Conservation (phyloP, 1,140 invertebrate species). For the Drosophila teissieri region DNA sequence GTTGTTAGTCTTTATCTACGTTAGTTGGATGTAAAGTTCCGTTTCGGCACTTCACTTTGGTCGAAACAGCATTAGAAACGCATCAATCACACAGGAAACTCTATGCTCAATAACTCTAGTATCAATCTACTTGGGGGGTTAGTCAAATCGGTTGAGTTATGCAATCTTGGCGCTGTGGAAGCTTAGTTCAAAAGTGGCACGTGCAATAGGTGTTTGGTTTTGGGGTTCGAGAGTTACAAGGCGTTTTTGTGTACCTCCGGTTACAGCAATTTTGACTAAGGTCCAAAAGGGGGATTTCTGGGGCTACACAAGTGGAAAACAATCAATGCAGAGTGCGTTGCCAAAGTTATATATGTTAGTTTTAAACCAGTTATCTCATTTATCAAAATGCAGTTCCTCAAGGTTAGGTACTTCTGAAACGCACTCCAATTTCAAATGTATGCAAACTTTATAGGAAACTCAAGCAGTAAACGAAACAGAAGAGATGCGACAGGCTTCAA, state of each 20-base stretch:
- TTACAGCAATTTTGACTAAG: conserved; percentile 25
- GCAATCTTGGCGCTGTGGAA: neutral
- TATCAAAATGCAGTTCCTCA: too few relatives aligned
- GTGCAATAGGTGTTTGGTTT: conserved; percentile 33
- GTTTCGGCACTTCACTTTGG: conserved; percentile 21
- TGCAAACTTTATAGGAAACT: conserved; percentile 34
- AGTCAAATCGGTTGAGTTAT: conserved; percentile 24
- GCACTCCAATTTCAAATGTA: conserved; percentile 14
- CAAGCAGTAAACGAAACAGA: conserved; percentile 37
- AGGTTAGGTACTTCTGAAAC: neutral
- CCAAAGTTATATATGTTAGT: neutral
- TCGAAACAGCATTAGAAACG: conserved; percentile 51
- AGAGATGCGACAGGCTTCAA: conserved; percentile 53
- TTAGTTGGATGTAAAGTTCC: conserved; percentile 13
- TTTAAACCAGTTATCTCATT: too few relatives aligned
- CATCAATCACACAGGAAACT: conserved; percentile 56
- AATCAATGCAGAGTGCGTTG: conserved; percentile 16
- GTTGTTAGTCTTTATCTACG: conserved; percentile 49
- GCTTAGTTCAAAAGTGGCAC: conserved; percentile 25
- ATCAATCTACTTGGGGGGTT: conserved; percentile 40
- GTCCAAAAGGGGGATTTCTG: conserved; percentile 7
- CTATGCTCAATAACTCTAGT: too few relatives aligned
- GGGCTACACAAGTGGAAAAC: conserved; percentile 38
- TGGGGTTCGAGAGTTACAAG: neutral
- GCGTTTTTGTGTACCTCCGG: conserved; percentile 31